These are phyloP conservation scores for Rhabdomys dilectus DNA, from an alignment of 2,113 vertebrate species.

Conservation along the genomic window DNA sequence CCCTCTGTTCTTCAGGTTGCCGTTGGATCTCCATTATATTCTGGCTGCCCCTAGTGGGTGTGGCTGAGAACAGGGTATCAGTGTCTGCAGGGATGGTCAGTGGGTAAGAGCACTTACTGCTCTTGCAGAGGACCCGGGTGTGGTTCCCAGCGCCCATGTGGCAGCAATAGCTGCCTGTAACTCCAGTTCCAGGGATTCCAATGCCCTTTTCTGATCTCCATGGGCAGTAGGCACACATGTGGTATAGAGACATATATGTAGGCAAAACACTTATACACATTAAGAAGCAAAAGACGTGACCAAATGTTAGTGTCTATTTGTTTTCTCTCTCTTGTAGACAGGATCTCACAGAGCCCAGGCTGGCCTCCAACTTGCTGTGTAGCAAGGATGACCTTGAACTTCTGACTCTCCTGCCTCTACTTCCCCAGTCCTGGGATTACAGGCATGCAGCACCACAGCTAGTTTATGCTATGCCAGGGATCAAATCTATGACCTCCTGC, in stretches of 20 bases:
- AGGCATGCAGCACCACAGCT: background rate
- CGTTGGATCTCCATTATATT: background rate
- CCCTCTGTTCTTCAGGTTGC: background rate
- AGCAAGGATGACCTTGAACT: background rate
- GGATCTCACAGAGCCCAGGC: background rate
- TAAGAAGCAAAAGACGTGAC: background rate
- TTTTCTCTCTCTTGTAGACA: background rate
- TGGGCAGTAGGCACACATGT: background rate
- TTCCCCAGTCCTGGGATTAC: background rate
- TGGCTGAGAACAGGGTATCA: background rate
- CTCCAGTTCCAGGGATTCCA: background rate
- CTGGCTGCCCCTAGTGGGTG: background rate
- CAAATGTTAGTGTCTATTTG: background rate
- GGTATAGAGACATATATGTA: background rate
- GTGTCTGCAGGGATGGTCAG: background rate
- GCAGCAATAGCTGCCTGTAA: background rate
- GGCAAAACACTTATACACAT: background rate
- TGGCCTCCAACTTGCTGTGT: background rate
- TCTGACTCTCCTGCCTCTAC: background rate
- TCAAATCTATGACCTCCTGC: background rate
- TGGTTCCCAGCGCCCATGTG: background rate
- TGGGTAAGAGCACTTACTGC: background rate
- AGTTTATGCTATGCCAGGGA: background rate
- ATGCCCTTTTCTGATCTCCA: background rate
- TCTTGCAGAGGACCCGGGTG: background rate